Evolutionary conservation across 2,888 invertebrate genomes (phyloP), one percentile per base, ranked within the genome.

Genomic region (Creontiades dilutus): DNA sequence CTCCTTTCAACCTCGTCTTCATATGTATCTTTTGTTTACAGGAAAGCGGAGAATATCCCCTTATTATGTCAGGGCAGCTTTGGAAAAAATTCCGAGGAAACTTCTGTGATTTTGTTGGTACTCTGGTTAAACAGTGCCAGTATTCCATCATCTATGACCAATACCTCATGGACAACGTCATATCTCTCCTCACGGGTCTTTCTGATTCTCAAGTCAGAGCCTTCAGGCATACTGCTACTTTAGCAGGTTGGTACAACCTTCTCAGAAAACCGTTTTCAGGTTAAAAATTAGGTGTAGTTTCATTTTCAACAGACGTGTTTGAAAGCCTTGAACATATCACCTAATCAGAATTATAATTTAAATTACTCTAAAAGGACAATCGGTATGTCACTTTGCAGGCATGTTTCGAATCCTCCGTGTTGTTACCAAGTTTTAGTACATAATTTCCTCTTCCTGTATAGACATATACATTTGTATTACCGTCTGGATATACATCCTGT

Each of bases 71-170:
- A 9, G 99, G 99, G 0, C 98, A 98, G 92, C 96, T 97, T 86
- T 99, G 98, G 98, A 99, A 99, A 93, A 99, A 99, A 94, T 99
- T 99, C 93, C 95, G 98, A 87, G 95, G 96, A 90, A 99, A 98
- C 93, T 99, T 99, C 93, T 99, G 98, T 93, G 99, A 99, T 93
- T 99, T 99, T 94, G 98, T 99, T 11, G 98, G 98, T 94, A 97
- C 98, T 0, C 94, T 99, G 90, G 99, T 99, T 80, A 97, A 98
- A 92, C 99, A 99, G 94, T 99, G 99, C 93, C 99, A 99, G 93
- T 98, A 99, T 94, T 98, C 98, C 86, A 99, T 99, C 91, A 99
- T 99, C 93, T 99, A 99, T 92, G 99, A 99, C 94, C 99, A 99
- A 93, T 99, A 98, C 94, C 95, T 99, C 91, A 99, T 99, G 99